Conservation (phyloP, 2,113 vertebrate species). For the Sinocyclocheilus rhinocerous region DNA sequence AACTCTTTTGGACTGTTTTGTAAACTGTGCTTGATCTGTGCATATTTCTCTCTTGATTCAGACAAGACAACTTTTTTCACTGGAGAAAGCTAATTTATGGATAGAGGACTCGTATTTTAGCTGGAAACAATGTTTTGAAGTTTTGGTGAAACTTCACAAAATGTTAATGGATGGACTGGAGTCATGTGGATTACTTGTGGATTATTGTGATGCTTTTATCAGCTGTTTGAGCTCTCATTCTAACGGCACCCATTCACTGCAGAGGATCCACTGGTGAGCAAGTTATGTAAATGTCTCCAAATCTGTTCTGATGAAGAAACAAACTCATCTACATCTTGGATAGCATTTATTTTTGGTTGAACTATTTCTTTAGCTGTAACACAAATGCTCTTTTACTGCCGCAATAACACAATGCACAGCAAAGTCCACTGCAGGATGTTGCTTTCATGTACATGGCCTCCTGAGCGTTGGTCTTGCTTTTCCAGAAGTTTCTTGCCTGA, state of each 20-base stretch:
- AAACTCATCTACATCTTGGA: background rate
- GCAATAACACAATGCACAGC: background rate
- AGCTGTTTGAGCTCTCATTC: background rate
- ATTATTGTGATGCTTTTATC: background rate
- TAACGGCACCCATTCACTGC: background rate
- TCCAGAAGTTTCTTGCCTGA: conserved; percentile 37
- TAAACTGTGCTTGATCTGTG: too few species aligned
- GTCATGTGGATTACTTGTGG: background rate
- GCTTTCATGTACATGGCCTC: background rate
- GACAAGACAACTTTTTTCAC: too few species aligned
- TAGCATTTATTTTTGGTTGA: background rate
- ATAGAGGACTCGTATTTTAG: too few species aligned
- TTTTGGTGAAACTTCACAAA: too few species aligned
- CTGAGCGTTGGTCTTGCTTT: conserved; percentile 2
- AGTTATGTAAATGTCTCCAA: background rate
- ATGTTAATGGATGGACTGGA: too few species aligned
- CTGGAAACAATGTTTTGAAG: too few species aligned
- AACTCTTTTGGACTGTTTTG: too few species aligned
- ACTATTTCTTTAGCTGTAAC: background rate
- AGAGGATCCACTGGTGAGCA: background rate
- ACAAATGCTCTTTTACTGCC: background rate
- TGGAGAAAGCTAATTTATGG: too few species aligned
- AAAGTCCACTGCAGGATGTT: background rate
- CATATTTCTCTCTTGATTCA: too few species aligned
- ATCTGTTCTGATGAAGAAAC: background rate